These are phyloP conservation scores for Scaeva pyrastri DNA, from an alignment of 2,888 invertebrate genomes.

Conservation along the genomic window DNA sequence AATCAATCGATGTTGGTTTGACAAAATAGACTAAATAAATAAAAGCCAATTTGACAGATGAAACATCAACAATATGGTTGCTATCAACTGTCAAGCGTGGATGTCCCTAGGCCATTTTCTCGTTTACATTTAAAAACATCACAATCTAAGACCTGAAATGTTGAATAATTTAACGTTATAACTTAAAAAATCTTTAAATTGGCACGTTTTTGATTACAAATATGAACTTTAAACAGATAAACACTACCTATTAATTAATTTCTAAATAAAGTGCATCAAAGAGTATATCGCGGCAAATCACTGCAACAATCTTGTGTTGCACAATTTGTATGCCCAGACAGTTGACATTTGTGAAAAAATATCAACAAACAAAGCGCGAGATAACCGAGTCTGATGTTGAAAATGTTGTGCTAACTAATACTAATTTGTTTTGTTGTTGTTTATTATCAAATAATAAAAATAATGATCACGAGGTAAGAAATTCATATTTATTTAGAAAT, in stretches of 20 bases:
- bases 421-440: not conserved
- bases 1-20: too few relatives aligned
- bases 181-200: not conserved
- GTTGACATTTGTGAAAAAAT: not conserved
- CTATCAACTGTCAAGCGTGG: too few relatives aligned
- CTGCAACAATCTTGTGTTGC: not conserved
- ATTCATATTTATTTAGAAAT: not conserved
- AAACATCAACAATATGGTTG: too few relatives aligned
- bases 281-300: not conserved
- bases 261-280: not conserved
- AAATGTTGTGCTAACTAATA: not conserved
- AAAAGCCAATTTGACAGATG: too few relatives aligned
- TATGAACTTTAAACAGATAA: not conserved
- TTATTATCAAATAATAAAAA: not conserved
- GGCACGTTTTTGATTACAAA: not conserved
- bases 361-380: not conserved
- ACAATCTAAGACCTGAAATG: too few relatives aligned
- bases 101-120: too few relatives aligned
- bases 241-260: not conserved
- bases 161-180: too few relatives aligned
- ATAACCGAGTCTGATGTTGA: not conserved
- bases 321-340: slow-evolving; percentile 1
- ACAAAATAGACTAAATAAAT: too few relatives aligned
- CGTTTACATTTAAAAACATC: too few relatives aligned
- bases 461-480: not conserved